Conservation (phyloP, 2,888 invertebrate genomes). For the Agelastica alni region DNA sequence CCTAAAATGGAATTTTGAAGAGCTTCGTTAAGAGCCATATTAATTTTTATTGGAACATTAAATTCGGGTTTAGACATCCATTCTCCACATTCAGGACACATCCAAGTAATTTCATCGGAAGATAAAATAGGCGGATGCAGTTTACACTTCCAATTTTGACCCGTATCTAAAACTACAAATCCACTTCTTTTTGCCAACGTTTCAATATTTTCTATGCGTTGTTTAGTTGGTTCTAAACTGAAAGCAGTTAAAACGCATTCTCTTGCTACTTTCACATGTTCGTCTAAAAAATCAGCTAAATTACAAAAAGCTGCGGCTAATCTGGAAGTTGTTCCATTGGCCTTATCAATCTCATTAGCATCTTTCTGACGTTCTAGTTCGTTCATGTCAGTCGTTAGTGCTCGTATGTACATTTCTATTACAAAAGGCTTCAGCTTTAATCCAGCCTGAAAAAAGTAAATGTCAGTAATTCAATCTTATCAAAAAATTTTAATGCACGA, state of each 20-base stretch:
- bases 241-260: slow-evolving; percentile 79
- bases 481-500: no score
- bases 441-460: slow-evolving; percentile 46
- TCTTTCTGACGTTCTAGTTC: slow-evolving; percentile 70
- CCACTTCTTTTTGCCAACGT: slow-evolving; percentile 60
- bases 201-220: slow-evolving; percentile 64
- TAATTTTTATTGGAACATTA: slow-evolving; percentile 47
- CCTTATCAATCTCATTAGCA: slow-evolving; percentile 59
- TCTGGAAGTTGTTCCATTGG: slow-evolving; percentile 63
- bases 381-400: slow-evolving; percentile 77
- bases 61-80: slow-evolving; percentile 52
- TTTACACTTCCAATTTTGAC: slow-evolving; percentile 53
- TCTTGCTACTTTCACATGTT: slow-evolving; percentile 65
- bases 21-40: slow-evolving; percentile 55
- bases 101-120: slow-evolving; percentile 50
- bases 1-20: slow-evolving; percentile 66
- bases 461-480: no score
- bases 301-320: slow-evolving; percentile 67
- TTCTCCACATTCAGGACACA: slow-evolving; percentile 52
- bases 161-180: slow-evolving; percentile 55
- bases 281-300: slow-evolving; percentile 64
- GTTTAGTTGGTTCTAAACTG: slow-evolving; percentile 70
- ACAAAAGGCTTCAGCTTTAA: slow-evolving; percentile 64
- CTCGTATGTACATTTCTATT: slow-evolving; percentile 74
- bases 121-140: slow-evolving; percentile 50